Percentiles rank a stretch among this genome's conserved stretches.
phyloP scores from a whole-genome alignment of 2,113 vertebrate genomes.

The Phyllopteryx taeniolatus region DNA sequence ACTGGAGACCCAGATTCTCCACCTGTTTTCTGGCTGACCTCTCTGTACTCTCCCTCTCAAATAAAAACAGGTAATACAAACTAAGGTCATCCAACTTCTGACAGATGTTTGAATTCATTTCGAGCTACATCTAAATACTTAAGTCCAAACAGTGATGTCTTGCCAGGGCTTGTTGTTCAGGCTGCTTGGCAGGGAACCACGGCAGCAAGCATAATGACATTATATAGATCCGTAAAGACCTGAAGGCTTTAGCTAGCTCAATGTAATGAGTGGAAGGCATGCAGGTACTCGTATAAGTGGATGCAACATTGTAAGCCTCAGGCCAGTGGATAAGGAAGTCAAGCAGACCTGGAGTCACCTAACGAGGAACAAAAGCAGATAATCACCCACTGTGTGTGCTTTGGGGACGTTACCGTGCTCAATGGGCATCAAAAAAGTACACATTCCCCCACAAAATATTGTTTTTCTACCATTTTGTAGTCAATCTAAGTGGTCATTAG shows the following conservation, averaged over 20 bases:
- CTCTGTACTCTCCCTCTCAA: background rate
- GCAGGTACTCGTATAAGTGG: constrained; percentile 38
- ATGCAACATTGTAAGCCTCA: constrained; percentile 25
- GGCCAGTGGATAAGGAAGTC: constrained; percentile 5
- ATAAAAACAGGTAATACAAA: background rate
- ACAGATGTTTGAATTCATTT: background rate
- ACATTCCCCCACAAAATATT: too few relatives aligned
- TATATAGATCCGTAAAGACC: constrained; percentile 36
- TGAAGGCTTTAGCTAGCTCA: constrained; percentile 38
- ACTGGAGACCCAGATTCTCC: background rate
- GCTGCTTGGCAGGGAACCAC: constrained; percentile 6
- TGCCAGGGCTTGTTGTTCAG: constrained; percentile 14
- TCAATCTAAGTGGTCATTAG: too few relatives aligned
- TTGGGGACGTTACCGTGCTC: background rate
- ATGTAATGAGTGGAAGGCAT: constrained; percentile 40
- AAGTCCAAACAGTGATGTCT: background rate
- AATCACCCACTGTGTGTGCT: background rate
- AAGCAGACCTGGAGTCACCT: background rate
- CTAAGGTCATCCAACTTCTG: background rate
- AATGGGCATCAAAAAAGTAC: too few relatives aligned
- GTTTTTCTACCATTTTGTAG: too few relatives aligned
- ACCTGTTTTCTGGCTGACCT: background rate
- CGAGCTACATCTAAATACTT: background rate
- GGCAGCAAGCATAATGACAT: constrained; percentile 26
- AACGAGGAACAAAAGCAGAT: constrained; percentile 33